A percentile compares a stretch with the other conserved stretches of the same genome.
Conservation (phyloP, 2,888 invertebrate genomes). For the Melangyna quadrimaculata region DNA sequence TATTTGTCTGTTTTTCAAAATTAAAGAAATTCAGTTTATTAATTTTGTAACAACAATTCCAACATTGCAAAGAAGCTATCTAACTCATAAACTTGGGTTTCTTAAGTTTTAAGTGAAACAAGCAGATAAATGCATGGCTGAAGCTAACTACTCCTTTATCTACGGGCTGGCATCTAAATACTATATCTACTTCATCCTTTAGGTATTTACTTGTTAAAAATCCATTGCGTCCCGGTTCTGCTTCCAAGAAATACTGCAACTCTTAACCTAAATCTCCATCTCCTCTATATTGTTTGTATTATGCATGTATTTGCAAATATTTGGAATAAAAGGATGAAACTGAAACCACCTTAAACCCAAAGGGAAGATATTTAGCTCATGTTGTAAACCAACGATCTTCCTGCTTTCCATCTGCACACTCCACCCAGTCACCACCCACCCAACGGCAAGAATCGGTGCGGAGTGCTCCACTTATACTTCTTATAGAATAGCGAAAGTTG, state of each 20-base stretch:
- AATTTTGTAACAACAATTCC: neutral
- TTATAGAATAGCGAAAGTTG: constrained; percentile 8
- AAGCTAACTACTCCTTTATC: neutral
- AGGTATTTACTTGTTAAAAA: neutral
- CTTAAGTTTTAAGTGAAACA: neutral
- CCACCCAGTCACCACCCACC: too few relatives aligned
- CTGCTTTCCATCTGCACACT: neutral
- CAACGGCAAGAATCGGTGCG: constrained; percentile 6
- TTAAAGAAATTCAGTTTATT: neutral
- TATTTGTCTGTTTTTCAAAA: neutral
- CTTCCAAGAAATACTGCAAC: constrained; percentile 11
- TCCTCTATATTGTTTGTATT: neutral
- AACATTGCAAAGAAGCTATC: neutral
- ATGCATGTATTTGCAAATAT: neutral
- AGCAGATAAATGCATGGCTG: neutral
- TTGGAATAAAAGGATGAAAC: constrained; percentile 26
- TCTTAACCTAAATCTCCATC: constrained; percentile 20
- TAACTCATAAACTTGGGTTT: neutral
- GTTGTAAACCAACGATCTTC: constrained; percentile 42
- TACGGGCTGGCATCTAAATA: neutral
- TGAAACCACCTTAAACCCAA: constrained; percentile 7
- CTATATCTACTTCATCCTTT: neutral
- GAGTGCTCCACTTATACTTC: neutral
- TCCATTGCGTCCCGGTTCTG: neutral
- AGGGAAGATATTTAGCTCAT: constrained; percentile 38